These are phyloP conservation scores for Aphyosemion australe DNA, from an alignment of 2,113 vertebrate species.

Conservation along the genomic window DNA sequence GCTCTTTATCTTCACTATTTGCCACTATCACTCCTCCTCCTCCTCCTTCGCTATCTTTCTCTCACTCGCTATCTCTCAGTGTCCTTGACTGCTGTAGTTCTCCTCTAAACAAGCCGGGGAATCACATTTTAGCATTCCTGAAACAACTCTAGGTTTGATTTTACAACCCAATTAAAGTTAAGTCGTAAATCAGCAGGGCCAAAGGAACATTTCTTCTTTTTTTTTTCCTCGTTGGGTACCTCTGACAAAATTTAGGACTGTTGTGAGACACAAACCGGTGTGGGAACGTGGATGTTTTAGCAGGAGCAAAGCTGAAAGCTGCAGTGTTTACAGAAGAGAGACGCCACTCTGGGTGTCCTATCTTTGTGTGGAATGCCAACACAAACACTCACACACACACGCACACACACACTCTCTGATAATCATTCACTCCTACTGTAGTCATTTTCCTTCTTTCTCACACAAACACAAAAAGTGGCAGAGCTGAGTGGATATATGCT, in stretches of 20 bases:
- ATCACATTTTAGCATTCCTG: slow-evolving; percentile 78
- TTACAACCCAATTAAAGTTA: slow-evolving; percentile 82
- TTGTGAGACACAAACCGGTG: slow-evolving; percentile 53
- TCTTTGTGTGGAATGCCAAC: slow-evolving; percentile 45
- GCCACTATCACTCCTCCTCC: slow-evolving; percentile 45
- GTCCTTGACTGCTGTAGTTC: slow-evolving; percentile 76
- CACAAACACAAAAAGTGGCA: slow-evolving; percentile 13
- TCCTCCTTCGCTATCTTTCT: slow-evolving; percentile 52
- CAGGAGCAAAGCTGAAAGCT: slow-evolving; percentile 40
- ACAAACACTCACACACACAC: slow-evolving; percentile 1
- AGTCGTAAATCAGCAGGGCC: slow-evolving; percentile 71
- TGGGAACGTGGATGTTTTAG: slow-evolving; percentile 54
- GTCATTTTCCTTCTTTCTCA: slow-evolving; percentile 20
- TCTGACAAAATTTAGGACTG: slow-evolving; percentile 56
- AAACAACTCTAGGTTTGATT: slow-evolving; percentile 79
- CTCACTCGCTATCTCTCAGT: slow-evolving; percentile 30
- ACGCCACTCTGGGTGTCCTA: slow-evolving; percentile 53
- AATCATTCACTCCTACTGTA: slow-evolving; percentile 28
- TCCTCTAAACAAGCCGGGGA: slow-evolving; percentile 76
- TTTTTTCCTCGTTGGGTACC: slow-evolving; percentile 42
- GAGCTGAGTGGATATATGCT: slow-evolving; percentile 44
- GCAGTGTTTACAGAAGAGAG: slow-evolving; percentile 62
- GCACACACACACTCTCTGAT: neutral
- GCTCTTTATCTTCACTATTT: slow-evolving; percentile 54
- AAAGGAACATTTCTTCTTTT: slow-evolving; percentile 31